Conservation (phyloP, 2,797 vertebrate species). For the Brachyrhaphis roseni region DNA sequence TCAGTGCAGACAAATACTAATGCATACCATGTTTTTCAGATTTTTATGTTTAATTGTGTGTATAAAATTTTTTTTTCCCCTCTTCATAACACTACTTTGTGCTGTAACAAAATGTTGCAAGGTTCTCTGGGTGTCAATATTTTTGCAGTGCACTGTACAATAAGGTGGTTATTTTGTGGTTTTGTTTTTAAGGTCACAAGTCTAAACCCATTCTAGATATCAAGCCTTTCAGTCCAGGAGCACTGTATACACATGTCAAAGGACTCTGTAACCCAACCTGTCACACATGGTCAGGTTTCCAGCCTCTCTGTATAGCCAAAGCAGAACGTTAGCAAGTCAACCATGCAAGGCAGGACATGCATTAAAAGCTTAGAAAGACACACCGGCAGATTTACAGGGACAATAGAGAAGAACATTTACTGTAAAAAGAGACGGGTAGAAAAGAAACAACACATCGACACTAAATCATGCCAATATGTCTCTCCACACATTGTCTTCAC, state of each 20-base stretch:
- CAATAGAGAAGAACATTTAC: conserved; percentile 35
- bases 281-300: conserved; percentile 53
- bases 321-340: conserved; percentile 46
- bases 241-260: conserved; percentile 42
- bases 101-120: not conserved
- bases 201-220: conserved; percentile 41
- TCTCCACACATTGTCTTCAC: conserved; percentile 54
- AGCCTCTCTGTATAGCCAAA: conserved; percentile 55
- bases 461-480: conserved; percentile 63
- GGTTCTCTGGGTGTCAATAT: not conserved
- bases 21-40: not conserved
- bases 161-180: conserved; percentile 3
- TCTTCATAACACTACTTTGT: not conserved
- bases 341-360: conserved; percentile 43
- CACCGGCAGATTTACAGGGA: conserved; percentile 38
- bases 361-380: conserved; percentile 40
- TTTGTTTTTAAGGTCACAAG: conserved; percentile 7
- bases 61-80: no score
- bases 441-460: conserved; percentile 44
- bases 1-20: not conserved
- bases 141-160: not conserved
- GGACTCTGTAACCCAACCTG: conserved; percentile 50
- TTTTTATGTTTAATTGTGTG: not conserved
- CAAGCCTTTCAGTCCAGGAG: conserved; percentile 43
- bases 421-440: conserved; percentile 40